Conservation (phyloP, 2,888 invertebrate genomes). For the Cecidostiba fungosa region DNA sequence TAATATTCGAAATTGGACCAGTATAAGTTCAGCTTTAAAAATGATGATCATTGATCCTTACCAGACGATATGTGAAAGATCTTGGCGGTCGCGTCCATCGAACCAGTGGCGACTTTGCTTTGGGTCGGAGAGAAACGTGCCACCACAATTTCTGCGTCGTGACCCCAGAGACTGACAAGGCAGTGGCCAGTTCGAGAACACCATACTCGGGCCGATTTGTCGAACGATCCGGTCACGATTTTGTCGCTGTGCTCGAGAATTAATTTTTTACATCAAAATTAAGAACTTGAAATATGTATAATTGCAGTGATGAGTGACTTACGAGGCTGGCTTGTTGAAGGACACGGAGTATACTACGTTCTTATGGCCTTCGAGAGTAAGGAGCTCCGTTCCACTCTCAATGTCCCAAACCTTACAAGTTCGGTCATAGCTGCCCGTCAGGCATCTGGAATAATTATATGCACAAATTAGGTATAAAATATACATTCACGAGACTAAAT, state of each 20-base stretch:
- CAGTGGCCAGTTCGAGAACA: conserved; percentile 85
- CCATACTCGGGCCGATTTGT: conserved; percentile 90
- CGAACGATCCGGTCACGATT: conserved; percentile 90
- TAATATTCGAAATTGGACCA: background rate
- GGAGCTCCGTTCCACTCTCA: conserved; percentile 85
- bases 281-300: no score
- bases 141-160: conserved; percentile 88
- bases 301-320: no score
- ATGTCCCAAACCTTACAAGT: conserved; percentile 92
- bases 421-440: conserved; percentile 92
- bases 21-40: background rate
- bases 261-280: no score
- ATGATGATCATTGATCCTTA: conserved; percentile 66
- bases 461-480: conserved; percentile 45
- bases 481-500: background rate
- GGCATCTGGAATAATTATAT: conserved; percentile 82
- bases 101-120: conserved; percentile 87
- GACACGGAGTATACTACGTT: conserved; percentile 91
- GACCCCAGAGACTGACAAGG: conserved; percentile 87
- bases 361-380: conserved; percentile 87
- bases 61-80: conserved; percentile 87
- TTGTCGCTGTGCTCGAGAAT: conserved; percentile 82
- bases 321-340: conserved; percentile 90
- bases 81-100: conserved; percentile 89
- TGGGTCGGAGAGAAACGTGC: conserved; percentile 86